These are phyloP conservation scores for Thamnophis sirtalis DNA, from an alignment of 2,113 vertebrate genomes.

Conservation along the genomic window DNA sequence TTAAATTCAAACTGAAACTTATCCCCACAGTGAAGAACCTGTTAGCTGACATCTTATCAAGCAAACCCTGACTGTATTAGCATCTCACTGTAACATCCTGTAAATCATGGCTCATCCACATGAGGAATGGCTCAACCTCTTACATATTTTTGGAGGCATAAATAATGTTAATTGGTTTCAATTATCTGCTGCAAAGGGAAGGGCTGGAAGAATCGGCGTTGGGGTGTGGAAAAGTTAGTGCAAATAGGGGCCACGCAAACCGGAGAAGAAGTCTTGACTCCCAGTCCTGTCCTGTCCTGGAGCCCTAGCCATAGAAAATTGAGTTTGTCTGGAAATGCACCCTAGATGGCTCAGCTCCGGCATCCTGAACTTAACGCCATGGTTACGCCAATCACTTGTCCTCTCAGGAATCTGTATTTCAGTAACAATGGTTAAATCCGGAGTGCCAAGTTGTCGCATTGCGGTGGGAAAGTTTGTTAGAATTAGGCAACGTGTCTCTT, in stretches of 20 bases:
- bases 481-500: background rate
- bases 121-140: constrained; percentile 50
- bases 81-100: constrained; percentile 66
- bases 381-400: background rate
- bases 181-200: background rate
- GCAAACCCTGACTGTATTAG: constrained; percentile 51
- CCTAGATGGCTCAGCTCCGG: too few relatives aligned
- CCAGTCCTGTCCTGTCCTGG: background rate
- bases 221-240: background rate
- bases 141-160: constrained; percentile 51
- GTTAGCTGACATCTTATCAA: too few relatives aligned
- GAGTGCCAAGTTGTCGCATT: background rate
- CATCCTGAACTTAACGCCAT: too few relatives aligned
- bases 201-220: background rate
- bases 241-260: background rate
- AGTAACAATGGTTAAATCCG: background rate
- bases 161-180: constrained; percentile 40
- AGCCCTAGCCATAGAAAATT: background rate
- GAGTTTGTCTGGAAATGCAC: background rate
- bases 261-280: background rate
- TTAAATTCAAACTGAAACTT: too few relatives aligned
- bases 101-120: constrained; percentile 65
- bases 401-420: background rate
- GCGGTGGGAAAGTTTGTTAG: background rate
- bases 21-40: too few relatives aligned